These are phyloP conservation scores for Daktulosphaira vitifoliae DNA, from an alignment of 1,140 invertebrate genomes.

Conservation along the genomic window DNA sequence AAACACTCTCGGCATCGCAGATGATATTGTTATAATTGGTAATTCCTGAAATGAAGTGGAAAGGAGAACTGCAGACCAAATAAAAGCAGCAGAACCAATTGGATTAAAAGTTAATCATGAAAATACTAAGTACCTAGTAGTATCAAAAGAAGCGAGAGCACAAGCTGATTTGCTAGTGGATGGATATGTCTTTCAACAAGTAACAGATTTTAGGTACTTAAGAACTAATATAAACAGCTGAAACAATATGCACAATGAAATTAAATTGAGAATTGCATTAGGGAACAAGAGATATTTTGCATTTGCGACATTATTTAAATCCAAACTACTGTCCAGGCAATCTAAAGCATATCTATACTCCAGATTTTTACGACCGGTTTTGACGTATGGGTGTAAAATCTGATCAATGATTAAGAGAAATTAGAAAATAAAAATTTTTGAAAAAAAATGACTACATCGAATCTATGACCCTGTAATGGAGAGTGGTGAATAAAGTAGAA, in stretches of 20 bases:
- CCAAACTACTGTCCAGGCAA: too few relatives aligned
- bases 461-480: too few relatives aligned
- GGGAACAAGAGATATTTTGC: too few relatives aligned
- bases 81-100: not conserved
- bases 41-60: conserved; percentile 1
- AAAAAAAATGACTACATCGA: too few relatives aligned
- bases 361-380: too few relatives aligned
- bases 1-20: conserved; percentile 1
- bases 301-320: too few relatives aligned
- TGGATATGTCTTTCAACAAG: not conserved
- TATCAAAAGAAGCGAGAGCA: not conserved
- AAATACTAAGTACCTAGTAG: conserved; percentile 5
- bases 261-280: too few relatives aligned
- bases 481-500: too few relatives aligned
- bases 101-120: conserved; percentile 20
- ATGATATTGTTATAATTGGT: conserved; percentile 14
- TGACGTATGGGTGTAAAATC: too few relatives aligned
- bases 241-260: not conserved
- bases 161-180: not conserved
- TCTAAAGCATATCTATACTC: too few relatives aligned
- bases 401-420: too few relatives aligned
- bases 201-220: not conserved
- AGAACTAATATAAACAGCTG: not conserved
- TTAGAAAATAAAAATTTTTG: too few relatives aligned
- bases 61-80: not conserved